phyloP scores from a whole-genome alignment of 1,140 invertebrate species.

The Drosophila prosaltans region DNA sequence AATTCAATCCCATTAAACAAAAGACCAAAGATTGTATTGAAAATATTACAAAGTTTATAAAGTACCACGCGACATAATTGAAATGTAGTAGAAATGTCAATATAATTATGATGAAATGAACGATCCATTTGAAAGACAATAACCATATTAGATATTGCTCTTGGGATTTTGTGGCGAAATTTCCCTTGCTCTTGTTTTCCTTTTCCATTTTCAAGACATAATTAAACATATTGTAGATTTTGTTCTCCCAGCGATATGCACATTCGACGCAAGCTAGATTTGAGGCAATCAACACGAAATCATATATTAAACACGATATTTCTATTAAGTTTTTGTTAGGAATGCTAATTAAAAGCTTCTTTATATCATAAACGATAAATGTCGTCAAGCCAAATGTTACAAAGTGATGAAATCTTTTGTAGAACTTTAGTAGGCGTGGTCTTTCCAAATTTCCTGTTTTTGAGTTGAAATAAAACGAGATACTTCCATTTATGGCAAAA shows the following conservation, averaged over 20 bases:
- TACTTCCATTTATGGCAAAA: not conserved
- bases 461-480: not conserved
- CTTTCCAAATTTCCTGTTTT: not conserved
- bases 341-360: too few species aligned
- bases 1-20: not conserved
- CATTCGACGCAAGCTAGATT: slow-evolving; percentile 10
- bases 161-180: not conserved
- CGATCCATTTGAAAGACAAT: slow-evolving; percentile 1
- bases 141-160: not conserved
- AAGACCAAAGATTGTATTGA: not conserved
- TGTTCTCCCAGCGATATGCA: slow-evolving; percentile 15
- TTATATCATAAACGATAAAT: not conserved
- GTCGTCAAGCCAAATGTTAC: not conserved
- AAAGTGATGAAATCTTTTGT: not conserved
- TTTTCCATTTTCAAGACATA: slow-evolving; percentile 19
- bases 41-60: not conserved
- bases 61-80: not conserved
- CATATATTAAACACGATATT: not conserved
- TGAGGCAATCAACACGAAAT: not conserved
- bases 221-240: slow-evolving; percentile 13
- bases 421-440: not conserved
- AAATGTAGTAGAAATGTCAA: not conserved
- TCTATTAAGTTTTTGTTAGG: too few species aligned
- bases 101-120: not conserved
- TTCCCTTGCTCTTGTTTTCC: not conserved